phyloP scores from a whole-genome alignment of 2,113 vertebrate species.

The Monarcha castaneiventris region DNA sequence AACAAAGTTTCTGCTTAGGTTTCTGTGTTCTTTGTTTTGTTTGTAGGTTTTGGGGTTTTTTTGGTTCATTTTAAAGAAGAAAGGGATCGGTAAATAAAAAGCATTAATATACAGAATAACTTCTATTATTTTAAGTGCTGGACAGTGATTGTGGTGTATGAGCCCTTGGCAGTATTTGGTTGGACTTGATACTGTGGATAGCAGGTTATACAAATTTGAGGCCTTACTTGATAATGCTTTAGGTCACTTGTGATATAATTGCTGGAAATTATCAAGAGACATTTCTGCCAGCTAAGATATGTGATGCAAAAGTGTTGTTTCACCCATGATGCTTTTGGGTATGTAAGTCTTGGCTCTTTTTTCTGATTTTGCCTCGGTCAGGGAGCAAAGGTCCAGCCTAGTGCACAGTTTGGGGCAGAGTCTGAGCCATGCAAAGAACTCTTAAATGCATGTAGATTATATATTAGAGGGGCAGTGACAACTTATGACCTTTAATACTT shows the following conservation, averaged over 20 bases:
- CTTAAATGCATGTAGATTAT: rapidly evolving
- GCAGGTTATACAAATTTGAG: background rate
- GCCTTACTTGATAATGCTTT: background rate
- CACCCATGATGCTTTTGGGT: background rate
- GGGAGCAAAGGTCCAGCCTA: background rate
- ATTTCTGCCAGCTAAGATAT: background rate
- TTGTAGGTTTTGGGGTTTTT: background rate
- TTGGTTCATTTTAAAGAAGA: background rate
- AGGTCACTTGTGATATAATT: background rate
- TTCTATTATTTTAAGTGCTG: background rate
- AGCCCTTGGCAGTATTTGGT: background rate
- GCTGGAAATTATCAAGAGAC: background rate
- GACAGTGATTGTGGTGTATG: rapidly evolving
- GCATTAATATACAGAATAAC: background rate
- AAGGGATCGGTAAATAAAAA: background rate
- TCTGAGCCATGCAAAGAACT: background rate
- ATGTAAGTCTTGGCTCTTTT: background rate
- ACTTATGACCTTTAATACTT: background rate
- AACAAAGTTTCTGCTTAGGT: background rate
- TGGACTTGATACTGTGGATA: background rate
- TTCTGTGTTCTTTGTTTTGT: background rate
- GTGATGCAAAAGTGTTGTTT: background rate
- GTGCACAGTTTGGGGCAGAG: background rate
- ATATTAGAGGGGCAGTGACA: background rate
- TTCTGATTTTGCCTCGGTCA: background rate